Base-by-base conservation (phyloP, 2,888 invertebrate genomes). In the Pristionchus maxplancki region DNA sequence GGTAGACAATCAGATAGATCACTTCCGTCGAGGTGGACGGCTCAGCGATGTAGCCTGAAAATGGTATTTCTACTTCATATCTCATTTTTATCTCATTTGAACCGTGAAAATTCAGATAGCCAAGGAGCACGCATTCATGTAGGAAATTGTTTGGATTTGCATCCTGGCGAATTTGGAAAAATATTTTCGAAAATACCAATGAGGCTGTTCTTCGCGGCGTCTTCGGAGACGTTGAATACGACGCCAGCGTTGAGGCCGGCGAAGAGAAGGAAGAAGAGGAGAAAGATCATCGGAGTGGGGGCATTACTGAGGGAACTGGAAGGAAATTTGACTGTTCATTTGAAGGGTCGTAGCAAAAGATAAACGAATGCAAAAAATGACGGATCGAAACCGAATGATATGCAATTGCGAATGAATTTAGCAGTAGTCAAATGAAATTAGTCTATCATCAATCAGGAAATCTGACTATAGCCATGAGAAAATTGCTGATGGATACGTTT, bases 1-100 rank as follows among this genome's bases (percentile, higher is more conserved):
- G 92, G 89, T 91, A 94, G n/a, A 93, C 93, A 28, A 94, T 90
- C 89, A 93, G 91, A 89, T 92, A 94, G 37, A 90, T 90, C 13
- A 92, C 89, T 37, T 91, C 88, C 6, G 89, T 81, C 9, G 90
- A 89, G 28, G 88, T 62, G 0, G 88, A 88, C 31, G 81, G 81
- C 4, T 31, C 53, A 17, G 37, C 8, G 62, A 88, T 81, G 81
- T n/a, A 62, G 13, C 88, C 87, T 83, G 82, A 2, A 71, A 20
- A 58, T 8, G 20, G n/a, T n/a, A 8, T 13, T 58, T 58, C 20
- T 24, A n/a, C n/a, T n/a, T n/a, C n/a, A n/a, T n/a, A n/a, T n/a
- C n/a, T n/a, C n/a, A n/a, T n/a, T n/a, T n/a, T n/a, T n/a, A n/a
- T n/a, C n/a, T n/a, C n/a, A n/a, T n/a, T n/a, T n/a, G n/a, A n/a